Conservation (phyloP, 2,797 vertebrate species). For the Euphonia xanthogaster region DNA sequence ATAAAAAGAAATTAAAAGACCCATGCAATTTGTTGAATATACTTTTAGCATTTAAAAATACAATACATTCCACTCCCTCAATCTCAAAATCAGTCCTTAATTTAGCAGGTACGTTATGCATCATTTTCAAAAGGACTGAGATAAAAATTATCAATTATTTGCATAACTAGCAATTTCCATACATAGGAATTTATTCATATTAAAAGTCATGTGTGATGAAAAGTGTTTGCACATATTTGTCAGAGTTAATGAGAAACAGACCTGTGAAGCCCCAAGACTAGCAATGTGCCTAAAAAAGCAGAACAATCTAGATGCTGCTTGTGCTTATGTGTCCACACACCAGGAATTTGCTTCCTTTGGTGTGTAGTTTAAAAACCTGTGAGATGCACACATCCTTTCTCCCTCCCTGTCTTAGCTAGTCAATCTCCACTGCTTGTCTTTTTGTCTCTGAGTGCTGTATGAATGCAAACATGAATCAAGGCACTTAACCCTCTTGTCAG, state of each 20-base stretch:
- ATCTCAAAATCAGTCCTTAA: neutral
- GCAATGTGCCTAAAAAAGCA: neutral
- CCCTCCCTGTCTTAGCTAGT: neutral
- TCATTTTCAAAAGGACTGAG: neutral
- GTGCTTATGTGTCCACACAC: neutral
- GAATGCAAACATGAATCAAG: neutral
- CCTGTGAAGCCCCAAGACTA: neutral
- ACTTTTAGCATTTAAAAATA: neutral
- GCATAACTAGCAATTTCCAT: neutral
- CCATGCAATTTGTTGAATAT: neutral
- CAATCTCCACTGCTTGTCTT: neutral
- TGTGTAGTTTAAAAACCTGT: neutral
- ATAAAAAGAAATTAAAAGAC: neutral
- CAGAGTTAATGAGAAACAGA: neutral
- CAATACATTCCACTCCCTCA: neutral
- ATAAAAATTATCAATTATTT: neutral
- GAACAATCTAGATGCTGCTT: neutral
- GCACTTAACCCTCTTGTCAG: neutral
- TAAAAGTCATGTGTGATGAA: neutral
- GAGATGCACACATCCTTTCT: neutral
- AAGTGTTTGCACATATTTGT: neutral
- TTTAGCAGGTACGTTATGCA: neutral
- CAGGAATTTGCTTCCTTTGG: neutral
- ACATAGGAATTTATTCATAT: neutral
- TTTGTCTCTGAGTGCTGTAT: neutral